Evolutionary conservation across 2,888 invertebrate genomes (phyloP).

Genomic region (Drosophila kanekoi): DNA sequence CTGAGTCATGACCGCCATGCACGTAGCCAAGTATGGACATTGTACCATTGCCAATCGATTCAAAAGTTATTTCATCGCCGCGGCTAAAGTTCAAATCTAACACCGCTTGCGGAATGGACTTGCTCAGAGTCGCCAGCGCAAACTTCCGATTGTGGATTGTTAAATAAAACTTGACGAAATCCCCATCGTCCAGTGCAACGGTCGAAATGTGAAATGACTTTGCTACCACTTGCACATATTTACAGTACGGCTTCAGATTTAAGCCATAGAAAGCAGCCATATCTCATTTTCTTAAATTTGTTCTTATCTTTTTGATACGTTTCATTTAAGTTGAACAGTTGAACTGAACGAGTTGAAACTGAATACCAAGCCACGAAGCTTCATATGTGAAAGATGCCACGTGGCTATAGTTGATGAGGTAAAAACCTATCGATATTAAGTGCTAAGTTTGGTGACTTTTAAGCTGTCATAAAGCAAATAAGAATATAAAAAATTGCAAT

Average conservation of each 20-base stretch:
- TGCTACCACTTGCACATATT: neutral
- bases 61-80: neutral
- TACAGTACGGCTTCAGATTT: neutral
- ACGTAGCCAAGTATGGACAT: neutral
- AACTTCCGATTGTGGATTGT: neutral
- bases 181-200: neutral
- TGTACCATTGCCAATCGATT: neutral
- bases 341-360: neutral
- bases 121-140: neutral
- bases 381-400: neutral
- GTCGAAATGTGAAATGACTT: slow-evolving; percentile 1
- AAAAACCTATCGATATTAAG: neutral
- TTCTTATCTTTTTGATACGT: neutral
- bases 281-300: neutral
- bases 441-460: neutral
- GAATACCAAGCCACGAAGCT: neutral
- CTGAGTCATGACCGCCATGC: neutral
- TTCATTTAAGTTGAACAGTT: neutral
- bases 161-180: neutral
- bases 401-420: neutral
- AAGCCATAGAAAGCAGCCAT: slow-evolving; percentile 1
- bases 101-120: neutral
- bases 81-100: neutral
- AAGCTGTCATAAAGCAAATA: no score
- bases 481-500: no score